Evolutionary conservation across 2,113 vertebrate species (phyloP).

Genomic region (Pollachius pollachius): DNA sequence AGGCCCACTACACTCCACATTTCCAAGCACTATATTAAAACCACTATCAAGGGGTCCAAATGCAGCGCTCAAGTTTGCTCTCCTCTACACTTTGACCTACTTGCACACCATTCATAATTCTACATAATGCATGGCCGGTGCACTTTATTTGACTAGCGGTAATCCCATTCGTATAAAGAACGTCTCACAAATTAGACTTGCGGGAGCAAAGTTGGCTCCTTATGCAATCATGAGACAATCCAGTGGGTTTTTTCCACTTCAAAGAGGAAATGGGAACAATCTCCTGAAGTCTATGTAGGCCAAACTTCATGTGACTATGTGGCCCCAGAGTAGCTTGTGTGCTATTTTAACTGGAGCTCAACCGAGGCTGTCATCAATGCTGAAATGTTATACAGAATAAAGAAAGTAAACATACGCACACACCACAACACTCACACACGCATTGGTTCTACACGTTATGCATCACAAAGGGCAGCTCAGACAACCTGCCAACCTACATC

Average conservation of each 20-base stretch:
- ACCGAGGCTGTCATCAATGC: conserved; percentile 39
- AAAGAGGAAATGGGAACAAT: conserved; percentile 41
- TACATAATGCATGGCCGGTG: background rate
- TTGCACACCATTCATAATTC: background rate
- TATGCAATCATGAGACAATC: conserved; percentile 10
- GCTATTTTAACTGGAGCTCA: conserved; percentile 67
- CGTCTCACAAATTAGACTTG: conserved; percentile 8
- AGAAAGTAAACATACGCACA: background rate
- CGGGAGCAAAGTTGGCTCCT: background rate
- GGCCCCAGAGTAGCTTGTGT: conserved; percentile 35
- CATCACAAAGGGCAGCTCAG: too few species aligned
- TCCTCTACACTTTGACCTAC: background rate
- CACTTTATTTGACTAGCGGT: background rate
- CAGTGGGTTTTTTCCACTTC: conserved; percentile 30
- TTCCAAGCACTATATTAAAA: too few species aligned
- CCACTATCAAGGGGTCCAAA: too few species aligned
- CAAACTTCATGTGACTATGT: conserved; percentile 52
- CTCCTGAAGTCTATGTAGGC: conserved; percentile 60
- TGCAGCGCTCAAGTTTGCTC: too few species aligned
- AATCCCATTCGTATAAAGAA: conserved; percentile 1
- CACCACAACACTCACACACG: too few species aligned
- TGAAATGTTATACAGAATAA: conserved; percentile 31
- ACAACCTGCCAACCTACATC: too few species aligned
- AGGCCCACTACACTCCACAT: too few species aligned
- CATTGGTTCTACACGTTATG: too few species aligned